Conservation (phyloP, 2,113 vertebrate species). For the Morone chrysops region DNA sequence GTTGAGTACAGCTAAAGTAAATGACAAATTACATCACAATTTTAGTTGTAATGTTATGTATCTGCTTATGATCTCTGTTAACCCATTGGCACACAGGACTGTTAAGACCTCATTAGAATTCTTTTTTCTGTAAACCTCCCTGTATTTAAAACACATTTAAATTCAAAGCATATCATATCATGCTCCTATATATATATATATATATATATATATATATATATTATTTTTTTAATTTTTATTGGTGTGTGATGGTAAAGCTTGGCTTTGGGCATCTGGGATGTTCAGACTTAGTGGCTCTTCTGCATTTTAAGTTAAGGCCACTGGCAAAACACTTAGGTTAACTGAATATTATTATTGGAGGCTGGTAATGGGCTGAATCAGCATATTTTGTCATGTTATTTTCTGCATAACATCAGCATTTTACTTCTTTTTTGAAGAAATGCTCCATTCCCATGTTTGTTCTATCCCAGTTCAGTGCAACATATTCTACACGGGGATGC, state of each 20-base stretch:
- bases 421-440: conserved; percentile 24
- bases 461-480: conserved; percentile 19
- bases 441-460: conserved; percentile 36
- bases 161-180: conserved; percentile 18
- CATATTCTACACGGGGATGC: conserved; percentile 21
- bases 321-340: conserved; percentile 70
- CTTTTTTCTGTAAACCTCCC: neutral
- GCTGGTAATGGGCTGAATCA: conserved; percentile 73
- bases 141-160: conserved; percentile 20
- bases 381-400: conserved; percentile 62
- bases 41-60: too few species aligned
- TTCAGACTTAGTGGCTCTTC: conserved; percentile 63
- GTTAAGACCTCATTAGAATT: neutral
- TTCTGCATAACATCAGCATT: conserved; percentile 65
- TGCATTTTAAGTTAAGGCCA: conserved; percentile 79
- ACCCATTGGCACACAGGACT: too few species aligned
- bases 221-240: conserved; percentile 49
- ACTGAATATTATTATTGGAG: conserved; percentile 79
- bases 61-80: too few species aligned
- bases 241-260: conserved; percentile 39
- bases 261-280: conserved; percentile 49
- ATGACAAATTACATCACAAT: neutral
- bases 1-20: neutral
- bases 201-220: too few species aligned
- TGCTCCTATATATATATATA: neutral